Evolutionary conservation across 2,797 vertebrate species (phyloP).

Genomic region (Squalus acanthias): DNA sequence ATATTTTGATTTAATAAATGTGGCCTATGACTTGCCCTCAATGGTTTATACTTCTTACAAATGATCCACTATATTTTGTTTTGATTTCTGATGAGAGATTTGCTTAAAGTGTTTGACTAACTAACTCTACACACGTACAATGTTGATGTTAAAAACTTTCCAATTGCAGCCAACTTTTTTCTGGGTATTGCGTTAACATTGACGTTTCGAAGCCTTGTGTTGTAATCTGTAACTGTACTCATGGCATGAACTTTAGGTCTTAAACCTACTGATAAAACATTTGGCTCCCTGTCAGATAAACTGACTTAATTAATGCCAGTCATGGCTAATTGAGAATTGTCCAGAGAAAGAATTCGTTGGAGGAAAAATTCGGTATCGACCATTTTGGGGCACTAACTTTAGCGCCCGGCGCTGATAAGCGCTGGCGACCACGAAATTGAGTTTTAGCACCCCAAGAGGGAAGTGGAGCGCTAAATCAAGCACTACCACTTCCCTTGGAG

Average conservation of each 20-base stretch:
- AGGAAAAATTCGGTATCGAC: too few species aligned
- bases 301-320: neutral
- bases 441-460: too few species aligned
- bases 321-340: neutral
- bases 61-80: neutral
- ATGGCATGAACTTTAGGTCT: neutral
- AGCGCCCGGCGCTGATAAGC: too few species aligned
- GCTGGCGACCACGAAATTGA: too few species aligned
- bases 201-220: neutral
- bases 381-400: too few species aligned
- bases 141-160: neutral
- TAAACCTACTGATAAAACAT: neutral
- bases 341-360: neutral
- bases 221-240: conserved; percentile 4
- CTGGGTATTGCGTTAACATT: too few species aligned
- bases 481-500: too few species aligned
- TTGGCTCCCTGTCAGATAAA: neutral
- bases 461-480: too few species aligned
- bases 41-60: neutral
- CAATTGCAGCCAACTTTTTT: too few species aligned
- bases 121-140: neutral
- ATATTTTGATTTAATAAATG: neutral
- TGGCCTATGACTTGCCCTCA: too few species aligned
- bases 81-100: neutral
- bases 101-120: neutral